Base-by-base conservation (phyloP, 2,113 vertebrate species). In the Proteles cristata region DNA sequence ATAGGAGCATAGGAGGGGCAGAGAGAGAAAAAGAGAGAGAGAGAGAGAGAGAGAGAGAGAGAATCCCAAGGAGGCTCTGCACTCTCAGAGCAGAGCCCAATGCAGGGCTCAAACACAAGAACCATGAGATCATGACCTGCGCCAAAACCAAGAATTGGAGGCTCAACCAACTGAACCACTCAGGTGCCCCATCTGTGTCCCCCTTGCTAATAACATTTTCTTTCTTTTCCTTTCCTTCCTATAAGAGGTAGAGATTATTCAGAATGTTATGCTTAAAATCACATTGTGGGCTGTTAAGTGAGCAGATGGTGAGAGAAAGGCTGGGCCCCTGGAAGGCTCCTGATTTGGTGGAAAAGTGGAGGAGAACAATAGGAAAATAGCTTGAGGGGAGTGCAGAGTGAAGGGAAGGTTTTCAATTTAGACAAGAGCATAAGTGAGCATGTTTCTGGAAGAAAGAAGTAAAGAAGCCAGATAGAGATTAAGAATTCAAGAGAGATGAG, bases 381-480 rank as follows among this genome's bases (percentile, higher is more conserved):
- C 61, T 45, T 93, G 53, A 88, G 28, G 43, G 16, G 2, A 39
- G 31, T 21, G 5, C 9, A 66, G 83, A 69, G 68, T 16, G 43
- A 58, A 82, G 33, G 35, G 58, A 53, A 43, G 28, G 7, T 2
- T 55, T 92, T 73, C 69, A 33, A 50, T 88, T 63, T 50, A 65
- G 35, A 91, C 55, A 10, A 33, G 45, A 95, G 73, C 39, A 77
- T n/a, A 91, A 81, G 39, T 73, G 23, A 92, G 12, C 48, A 14
- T 15, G 69, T 74, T 91, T 95, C 61, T 82, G 45, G 66, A 48
- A 76, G n/a, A 96, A 88, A 76, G n/a, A 96, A 86, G 45, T 23
- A 4, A 84, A 55, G 25, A 12, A 93, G n/a, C 11, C 35, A 82
- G 84, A 50, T 1, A 96, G 66, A 94, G 92, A 89, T n/a, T 65